Conservation (phyloP, 2,888 invertebrate species). For the Oxycera nigricornis region DNA sequence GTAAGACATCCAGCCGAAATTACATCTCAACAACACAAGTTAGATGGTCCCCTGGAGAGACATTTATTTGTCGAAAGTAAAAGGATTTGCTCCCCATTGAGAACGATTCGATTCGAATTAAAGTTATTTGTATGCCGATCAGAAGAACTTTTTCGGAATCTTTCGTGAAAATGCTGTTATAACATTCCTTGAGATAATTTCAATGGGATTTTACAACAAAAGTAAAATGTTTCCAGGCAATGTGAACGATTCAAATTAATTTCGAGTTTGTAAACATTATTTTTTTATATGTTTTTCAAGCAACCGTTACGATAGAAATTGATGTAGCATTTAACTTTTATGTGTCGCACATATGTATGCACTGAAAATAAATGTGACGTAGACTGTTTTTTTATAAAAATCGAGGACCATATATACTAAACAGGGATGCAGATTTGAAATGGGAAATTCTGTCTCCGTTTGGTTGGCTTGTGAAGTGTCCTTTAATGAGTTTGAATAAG, state of each 20-base stretch:
- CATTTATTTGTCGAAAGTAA: slow-evolving; percentile 44
- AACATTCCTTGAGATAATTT: not conserved
- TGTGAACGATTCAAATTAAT: slow-evolving; percentile 10
- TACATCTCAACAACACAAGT: slow-evolving; percentile 46
- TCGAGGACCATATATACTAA: no score
- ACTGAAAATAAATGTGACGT: no score
- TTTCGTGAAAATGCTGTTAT: slow-evolving; percentile 3
- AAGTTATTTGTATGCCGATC: slow-evolving; percentile 47
- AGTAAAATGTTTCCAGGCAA: not conserved
- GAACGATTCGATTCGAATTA: slow-evolving; percentile 46
- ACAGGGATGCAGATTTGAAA: no score
- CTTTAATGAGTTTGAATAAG: slow-evolving; percentile 29
- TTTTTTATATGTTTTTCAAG: not conserved
- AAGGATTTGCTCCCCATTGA: slow-evolving; percentile 45
- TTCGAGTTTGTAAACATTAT: not conserved
- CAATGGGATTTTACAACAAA: slow-evolving; percentile 13
- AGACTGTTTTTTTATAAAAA: no score
- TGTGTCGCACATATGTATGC: no score
- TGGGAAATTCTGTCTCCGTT: no score
- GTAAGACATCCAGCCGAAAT: slow-evolving; percentile 42
- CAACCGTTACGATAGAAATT: no score
- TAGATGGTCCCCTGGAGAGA: slow-evolving; percentile 46
- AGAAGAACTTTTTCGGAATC: slow-evolving; percentile 39
- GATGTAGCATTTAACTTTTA: no score
- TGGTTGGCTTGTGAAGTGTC: slow-evolving; percentile 2